phyloP scores from a whole-genome alignment of 2,113 vertebrate species.

The Pachyramphus minor region DNA sequence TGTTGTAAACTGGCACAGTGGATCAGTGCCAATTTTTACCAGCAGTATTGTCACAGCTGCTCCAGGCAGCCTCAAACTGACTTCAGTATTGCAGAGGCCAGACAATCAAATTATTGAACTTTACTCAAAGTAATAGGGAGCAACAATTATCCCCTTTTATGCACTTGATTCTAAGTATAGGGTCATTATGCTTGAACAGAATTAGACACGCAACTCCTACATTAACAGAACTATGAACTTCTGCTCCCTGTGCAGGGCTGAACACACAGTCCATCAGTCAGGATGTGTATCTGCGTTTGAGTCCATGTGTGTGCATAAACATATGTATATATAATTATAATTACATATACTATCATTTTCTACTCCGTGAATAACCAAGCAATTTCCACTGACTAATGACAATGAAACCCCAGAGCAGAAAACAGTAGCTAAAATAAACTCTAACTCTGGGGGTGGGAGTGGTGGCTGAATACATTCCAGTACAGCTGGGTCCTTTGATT shows the following conservation, averaged over 20 bases:
- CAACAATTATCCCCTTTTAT: neutral
- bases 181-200: neutral
- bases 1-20: neutral
- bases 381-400: conserved; percentile 13
- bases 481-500: conserved; percentile 35
- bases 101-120: neutral
- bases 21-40: neutral
- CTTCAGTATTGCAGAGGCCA: neutral
- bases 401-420: neutral
- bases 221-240: neutral
- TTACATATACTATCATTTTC: conserved; percentile 24
- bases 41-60: neutral
- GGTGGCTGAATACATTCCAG: conserved; percentile 1
- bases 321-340: neutral
- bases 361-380: neutral
- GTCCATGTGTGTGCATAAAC: neutral
- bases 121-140: neutral
- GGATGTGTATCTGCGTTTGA: neutral
- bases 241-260: neutral
- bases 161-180: neutral
- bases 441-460: neutral
- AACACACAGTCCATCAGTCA: neutral
- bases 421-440: conserved; percentile 55
- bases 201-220: neutral
- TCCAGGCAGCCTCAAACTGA: neutral